Percentiles rank a stretch among this genome's conserved stretches.
Evolutionary conservation across 2,113 vertebrate genomes (phyloP).

Genomic region (Crocuta crocuta): DNA sequence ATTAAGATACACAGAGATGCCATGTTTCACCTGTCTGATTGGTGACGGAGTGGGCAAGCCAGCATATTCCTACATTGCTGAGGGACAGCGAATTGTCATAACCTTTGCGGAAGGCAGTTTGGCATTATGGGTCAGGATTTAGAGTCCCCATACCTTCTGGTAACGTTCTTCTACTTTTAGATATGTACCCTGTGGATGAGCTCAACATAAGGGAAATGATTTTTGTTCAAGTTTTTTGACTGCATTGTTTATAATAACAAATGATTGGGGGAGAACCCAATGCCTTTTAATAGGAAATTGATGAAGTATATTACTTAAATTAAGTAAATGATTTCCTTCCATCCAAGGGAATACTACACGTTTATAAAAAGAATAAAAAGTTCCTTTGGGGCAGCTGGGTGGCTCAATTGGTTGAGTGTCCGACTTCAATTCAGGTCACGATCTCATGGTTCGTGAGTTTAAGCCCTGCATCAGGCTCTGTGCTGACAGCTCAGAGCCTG

Average conservation of each 20-base stretch:
- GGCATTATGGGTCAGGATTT: neutral
- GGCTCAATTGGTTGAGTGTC: too few species aligned
- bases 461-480: too few species aligned
- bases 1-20: neutral
- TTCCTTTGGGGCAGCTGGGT: neutral
- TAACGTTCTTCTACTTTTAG: neutral
- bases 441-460: too few species aligned
- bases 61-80: neutral
- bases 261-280: neutral
- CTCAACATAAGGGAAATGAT: neutral
- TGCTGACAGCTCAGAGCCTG: too few species aligned
- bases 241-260: slow-evolving; percentile 34
- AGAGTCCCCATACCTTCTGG: neutral
- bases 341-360: slow-evolving; percentile 16
- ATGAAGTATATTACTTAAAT: slow-evolving; percentile 53
- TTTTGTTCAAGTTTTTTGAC: neutral
- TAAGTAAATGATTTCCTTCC: neutral
- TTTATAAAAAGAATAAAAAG: slow-evolving; percentile 10
- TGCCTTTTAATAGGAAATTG: neutral
- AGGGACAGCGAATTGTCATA: neutral
- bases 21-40: neutral
- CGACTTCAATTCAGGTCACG: too few species aligned
- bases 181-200: neutral
- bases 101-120: neutral
- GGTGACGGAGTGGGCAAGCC: neutral